Base-by-base conservation (phyloP, 2,113 vertebrate species). In the Zingel zingel region DNA sequence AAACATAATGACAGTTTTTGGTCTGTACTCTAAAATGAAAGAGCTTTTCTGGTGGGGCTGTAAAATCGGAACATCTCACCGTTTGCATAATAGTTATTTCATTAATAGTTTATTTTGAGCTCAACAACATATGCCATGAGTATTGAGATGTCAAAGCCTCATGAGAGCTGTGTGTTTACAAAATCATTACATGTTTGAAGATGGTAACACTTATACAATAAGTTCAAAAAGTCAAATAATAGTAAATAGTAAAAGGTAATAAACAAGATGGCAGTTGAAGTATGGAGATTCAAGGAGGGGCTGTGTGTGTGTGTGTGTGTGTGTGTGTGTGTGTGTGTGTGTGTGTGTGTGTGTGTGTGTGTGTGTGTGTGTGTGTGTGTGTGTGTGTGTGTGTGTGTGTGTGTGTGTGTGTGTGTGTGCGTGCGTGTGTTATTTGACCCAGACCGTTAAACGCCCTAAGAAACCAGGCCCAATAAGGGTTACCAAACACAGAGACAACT, bases 381-480 rank as follows among this genome's bases (percentile, higher is more conserved):
- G 8, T 63, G 57, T 63, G 27, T 27, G 27, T 2, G 27, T 27
- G 25, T 2, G 2, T 25, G 2, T 25, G 2, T 25, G 69, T 74
- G 45, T 36, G 48, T 58, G 69, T 74, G 45, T 36, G 48, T 58
- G 69, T 74, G 45, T 36, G 48, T 58, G 69, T 74, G 45, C 27
- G 48, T 58, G 69, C 69, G 45, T 15, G 8, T 63, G 56, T 63
- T 53, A 89, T 86, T 78, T 84, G 88, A 94, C 81, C 68, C 23
- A 63, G 56, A 58, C 61, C 74, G 54, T 82, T 23, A 27, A 67
- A 19, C 23, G 47, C 76, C 33, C 23, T 2, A 39, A 65, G 53
- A 61, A 67, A 78, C 27, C 47, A 57, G 47, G 72, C 63, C 56
- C 50, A 63, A 21, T 18, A 47, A 3, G 5, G 36, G 64, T 66